These are phyloP conservation scores for Oryctes rhinoceros DNA, from an alignment of 1,140 invertebrate species.

Conservation along the genomic window DNA sequence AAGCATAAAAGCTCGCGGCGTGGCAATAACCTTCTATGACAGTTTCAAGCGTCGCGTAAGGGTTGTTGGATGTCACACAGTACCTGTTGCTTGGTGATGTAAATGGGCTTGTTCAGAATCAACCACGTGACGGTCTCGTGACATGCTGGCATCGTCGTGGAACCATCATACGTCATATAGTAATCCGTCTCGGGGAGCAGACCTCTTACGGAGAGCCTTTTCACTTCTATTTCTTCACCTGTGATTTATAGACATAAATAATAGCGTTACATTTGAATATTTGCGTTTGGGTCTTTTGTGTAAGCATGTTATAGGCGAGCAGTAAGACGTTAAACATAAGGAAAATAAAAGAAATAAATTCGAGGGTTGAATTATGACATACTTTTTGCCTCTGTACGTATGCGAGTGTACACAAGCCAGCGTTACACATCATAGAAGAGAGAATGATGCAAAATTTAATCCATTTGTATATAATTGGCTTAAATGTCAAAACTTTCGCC, in stretches of 20 bases:
- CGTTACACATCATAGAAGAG: too few relatives aligned
- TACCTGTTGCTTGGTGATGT: slow-evolving; percentile 94
- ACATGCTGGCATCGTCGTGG: slow-evolving; percentile 92
- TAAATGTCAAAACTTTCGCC: too few relatives aligned
- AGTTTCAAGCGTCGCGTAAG: slow-evolving; percentile 43
- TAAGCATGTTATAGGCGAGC: too few relatives aligned
- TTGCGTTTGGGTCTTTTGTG: background rate
- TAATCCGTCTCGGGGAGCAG: slow-evolving; percentile 91
- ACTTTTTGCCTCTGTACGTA: too few relatives aligned
- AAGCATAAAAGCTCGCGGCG: slow-evolving; percentile 32
- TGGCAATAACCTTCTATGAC: slow-evolving; percentile 46
- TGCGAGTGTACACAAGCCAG: too few relatives aligned
- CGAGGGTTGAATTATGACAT: too few relatives aligned
- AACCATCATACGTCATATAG: slow-evolving; percentile 98
- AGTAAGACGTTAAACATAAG: too few relatives aligned
- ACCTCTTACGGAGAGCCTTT: slow-evolving; percentile 82
- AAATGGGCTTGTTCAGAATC: slow-evolving; percentile 95
- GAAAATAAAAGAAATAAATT: too few relatives aligned
- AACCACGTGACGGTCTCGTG: slow-evolving; percentile 96
- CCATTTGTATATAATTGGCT: too few relatives aligned
- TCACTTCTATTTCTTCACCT: slow-evolving; percentile 84
- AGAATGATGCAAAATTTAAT: too few relatives aligned
- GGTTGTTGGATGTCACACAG: slow-evolving; percentile 47
- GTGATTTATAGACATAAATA: slow-evolving; percentile 43
- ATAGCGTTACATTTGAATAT: slow-evolving; percentile 10